These are phyloP conservation scores for Crotophaga sulcirostris DNA, from an alignment of 2,113 vertebrate genomes.

Conservation along the genomic window DNA sequence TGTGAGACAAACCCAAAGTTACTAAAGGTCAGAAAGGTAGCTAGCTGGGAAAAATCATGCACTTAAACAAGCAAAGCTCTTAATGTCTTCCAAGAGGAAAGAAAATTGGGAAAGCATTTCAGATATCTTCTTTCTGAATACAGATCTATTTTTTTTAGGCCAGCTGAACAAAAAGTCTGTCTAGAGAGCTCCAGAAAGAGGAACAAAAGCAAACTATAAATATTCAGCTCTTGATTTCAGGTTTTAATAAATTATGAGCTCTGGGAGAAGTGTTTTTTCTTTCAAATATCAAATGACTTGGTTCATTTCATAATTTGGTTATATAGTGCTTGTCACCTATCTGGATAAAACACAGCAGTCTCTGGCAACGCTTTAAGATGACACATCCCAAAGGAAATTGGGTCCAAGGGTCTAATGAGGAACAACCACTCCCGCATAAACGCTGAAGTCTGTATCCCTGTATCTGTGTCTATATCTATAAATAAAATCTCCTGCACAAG, in stretches of 20 bases:
- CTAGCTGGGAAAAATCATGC: neutral
- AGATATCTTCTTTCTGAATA: neutral
- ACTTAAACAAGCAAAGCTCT: neutral
- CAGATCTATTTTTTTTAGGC: slow-evolving; percentile 37
- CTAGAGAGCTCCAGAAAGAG: slow-evolving; percentile 17
- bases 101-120: neutral
- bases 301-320: slow-evolving; percentile 3
- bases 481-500: neutral
- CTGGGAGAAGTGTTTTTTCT: neutral
- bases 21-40: neutral
- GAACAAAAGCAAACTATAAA: slow-evolving; percentile 59
- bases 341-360: neutral
- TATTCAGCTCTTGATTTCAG: slow-evolving; percentile 56
- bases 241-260: slow-evolving; percentile 60
- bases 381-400: neutral
- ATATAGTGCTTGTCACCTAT: neutral
- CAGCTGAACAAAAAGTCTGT: neutral
- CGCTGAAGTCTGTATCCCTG: neutral
- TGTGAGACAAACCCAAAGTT: neutral
- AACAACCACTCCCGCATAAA: neutral
- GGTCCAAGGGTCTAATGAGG: neutral
- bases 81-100: neutral
- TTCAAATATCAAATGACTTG: slow-evolving; percentile 6
- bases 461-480: neutral
- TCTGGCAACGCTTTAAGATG: neutral